Percentiles rank a stretch among this genome's conserved stretches.
phyloP scores from a whole-genome alignment of 2,888 invertebrate genomes.

The Rhagonycha lutea region DNA sequence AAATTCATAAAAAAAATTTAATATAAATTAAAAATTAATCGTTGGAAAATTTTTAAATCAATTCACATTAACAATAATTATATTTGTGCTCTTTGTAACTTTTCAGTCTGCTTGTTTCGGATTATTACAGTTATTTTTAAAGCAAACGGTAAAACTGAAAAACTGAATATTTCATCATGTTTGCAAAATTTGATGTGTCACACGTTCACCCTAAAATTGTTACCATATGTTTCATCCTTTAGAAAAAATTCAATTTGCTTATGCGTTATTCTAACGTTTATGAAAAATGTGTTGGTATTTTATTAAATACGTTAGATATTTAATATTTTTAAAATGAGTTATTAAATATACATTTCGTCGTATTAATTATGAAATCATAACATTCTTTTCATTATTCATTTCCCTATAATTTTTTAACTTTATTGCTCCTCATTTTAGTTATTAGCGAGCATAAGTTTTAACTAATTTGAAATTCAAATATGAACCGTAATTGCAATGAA shows the following conservation, averaged over 20 bases:
- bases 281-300: background rate
- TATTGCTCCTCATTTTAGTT: background rate
- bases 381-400: background rate
- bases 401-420: background rate
- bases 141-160: background rate
- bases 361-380: background rate
- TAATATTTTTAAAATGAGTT: background rate
- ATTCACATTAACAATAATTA: background rate
- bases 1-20: background rate
- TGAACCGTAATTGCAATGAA: background rate
- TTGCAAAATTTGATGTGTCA: background rate
- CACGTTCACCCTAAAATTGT: constrained; percentile 3
- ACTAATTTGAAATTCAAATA: constrained; percentile 2
- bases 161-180: constrained; percentile 3
- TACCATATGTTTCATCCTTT: constrained; percentile 3
- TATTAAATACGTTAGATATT: background rate
- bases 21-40: background rate
- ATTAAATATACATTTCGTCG: background rate
- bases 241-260: constrained; percentile 3
- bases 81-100: background rate
- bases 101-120: background rate
- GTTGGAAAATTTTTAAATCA: background rate
- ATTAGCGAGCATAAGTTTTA: background rate
- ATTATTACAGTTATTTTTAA: background rate
- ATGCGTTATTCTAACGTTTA: background rate